phyloP scores from a whole-genome alignment of 2,888 invertebrate genomes.

The Erebia aethiops region DNA sequence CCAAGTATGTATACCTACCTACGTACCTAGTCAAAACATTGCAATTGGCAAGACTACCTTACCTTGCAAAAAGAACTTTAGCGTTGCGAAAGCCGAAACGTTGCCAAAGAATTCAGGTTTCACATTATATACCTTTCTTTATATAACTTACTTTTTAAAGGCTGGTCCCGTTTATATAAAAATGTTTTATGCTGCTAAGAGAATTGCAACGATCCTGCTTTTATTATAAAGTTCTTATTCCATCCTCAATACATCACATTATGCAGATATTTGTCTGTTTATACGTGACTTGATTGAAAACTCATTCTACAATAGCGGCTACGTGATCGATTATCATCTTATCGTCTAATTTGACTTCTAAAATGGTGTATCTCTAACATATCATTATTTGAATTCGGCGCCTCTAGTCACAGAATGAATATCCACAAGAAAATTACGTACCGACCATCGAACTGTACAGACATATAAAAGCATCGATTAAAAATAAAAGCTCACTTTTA shows the following conservation, averaged over 20 bases:
- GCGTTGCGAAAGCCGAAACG: constrained; percentile 39
- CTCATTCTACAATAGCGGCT: constrained; percentile 58
- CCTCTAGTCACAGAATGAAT: neutral
- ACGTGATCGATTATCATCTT: constrained; percentile 68
- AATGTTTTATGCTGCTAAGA: constrained; percentile 8
- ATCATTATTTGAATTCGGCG: constrained; percentile 16
- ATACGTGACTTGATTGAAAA: constrained; percentile 65
- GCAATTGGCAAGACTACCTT: constrained; percentile 18
- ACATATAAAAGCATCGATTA: neutral
- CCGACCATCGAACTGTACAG: neutral
- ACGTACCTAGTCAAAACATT: constrained; percentile 17
- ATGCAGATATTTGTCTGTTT: constrained; percentile 40
- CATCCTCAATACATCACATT: constrained; percentile 26
- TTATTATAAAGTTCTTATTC: constrained; percentile 39
- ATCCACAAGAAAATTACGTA: constrained; percentile 9
- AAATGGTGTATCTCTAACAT: constrained; percentile 45
- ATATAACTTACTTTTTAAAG: constrained; percentile 30
- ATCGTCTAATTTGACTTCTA: constrained; percentile 52
- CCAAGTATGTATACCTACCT: neutral
- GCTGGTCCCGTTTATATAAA: constrained; percentile 15
- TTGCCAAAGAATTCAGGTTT: constrained; percentile 43
- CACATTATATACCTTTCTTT: constrained; percentile 40
- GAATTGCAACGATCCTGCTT: constrained; percentile 27
- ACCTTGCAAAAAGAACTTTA: constrained; percentile 28
- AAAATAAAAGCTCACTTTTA: neutral